These are phyloP conservation scores for Rosalia funebris DNA, from an alignment of 2,888 invertebrate genomes.

Conservation along the genomic window DNA sequence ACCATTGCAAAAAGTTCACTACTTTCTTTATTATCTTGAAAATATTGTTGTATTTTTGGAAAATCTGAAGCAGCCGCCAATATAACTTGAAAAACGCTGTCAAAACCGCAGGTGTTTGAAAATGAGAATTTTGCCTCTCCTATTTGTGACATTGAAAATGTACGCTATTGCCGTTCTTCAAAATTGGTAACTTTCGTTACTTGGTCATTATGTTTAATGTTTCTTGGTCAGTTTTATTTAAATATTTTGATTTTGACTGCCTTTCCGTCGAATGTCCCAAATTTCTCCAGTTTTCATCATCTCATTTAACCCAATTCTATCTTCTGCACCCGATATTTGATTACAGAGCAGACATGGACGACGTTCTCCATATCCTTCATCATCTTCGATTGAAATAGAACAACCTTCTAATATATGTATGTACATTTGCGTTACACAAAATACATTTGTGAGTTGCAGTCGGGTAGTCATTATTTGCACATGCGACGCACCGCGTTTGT, in stretches of 20 bases:
- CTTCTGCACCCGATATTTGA: not conserved
- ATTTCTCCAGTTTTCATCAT: slow-evolving; percentile 3
- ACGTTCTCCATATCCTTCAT: slow-evolving; percentile 8
- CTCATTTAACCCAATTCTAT: not conserved
- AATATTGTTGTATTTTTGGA: not conserved
- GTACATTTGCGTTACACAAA: slow-evolving; percentile 7
- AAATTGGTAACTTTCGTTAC: not conserved
- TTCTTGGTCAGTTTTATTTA: not conserved
- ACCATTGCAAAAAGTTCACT: slow-evolving; percentile 10
- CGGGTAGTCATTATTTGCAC: slow-evolving; percentile 1
- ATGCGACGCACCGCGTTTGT: slow-evolving; percentile 4
- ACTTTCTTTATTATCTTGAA: not conserved
- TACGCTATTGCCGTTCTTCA: not conserved
- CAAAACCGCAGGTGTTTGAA: not conserved
- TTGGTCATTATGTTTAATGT: not conserved
- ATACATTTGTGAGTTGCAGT: slow-evolving; percentile 5
- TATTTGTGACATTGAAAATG: not conserved
- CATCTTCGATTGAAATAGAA: not conserved
- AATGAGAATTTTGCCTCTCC: not conserved
- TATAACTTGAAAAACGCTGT: not conserved
- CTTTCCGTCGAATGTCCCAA: not conserved
- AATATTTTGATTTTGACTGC: not conserved
- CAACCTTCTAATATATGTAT: slow-evolving; percentile 7
- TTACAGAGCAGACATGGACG: slow-evolving; percentile 5
- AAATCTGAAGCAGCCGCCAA: not conserved